Conservation (phyloP, 2,113 vertebrate species). For the Paratilapia polleni region DNA sequence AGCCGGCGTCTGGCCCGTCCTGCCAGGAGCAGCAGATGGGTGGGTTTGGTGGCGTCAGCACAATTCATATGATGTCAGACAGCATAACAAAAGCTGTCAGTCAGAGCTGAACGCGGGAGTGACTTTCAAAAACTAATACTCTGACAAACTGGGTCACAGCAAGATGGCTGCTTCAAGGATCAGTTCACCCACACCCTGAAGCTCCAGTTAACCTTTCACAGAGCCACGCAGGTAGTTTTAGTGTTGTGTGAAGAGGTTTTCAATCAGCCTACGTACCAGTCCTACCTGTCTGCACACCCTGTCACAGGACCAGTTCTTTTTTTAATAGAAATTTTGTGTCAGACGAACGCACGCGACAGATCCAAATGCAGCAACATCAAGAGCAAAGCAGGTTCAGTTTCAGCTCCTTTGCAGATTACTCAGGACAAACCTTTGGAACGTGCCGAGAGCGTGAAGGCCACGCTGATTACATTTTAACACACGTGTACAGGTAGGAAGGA, state of each 20-base stretch:
- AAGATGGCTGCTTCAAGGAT: neutral
- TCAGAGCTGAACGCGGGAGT: neutral
- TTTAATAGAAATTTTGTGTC: too few species aligned
- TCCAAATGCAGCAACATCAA: too few species aligned
- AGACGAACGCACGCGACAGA: too few species aligned
- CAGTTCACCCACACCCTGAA: neutral
- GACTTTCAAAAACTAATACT: neutral
- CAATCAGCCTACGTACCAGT: too few species aligned
- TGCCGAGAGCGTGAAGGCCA: too few species aligned
- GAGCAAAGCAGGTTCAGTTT: too few species aligned
- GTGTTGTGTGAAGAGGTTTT: neutral
- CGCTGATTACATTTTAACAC: too few species aligned
- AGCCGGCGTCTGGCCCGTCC: neutral
- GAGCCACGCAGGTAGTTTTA: neutral
- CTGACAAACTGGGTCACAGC: neutral
- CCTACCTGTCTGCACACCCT: too few species aligned
- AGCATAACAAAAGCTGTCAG: neutral
- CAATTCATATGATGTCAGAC: neutral
- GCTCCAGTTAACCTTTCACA: too few species aligned
- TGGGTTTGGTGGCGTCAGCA: constrained; percentile 11
- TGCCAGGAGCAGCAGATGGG: neutral
- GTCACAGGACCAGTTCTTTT: too few species aligned
- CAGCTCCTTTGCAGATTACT: neutral
- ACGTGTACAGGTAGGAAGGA: too few species aligned
- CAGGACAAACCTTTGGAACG: neutral